A percentile compares a stretch with the other conserved stretches of the same genome.
These are phyloP conservation scores for Dryas iulia DNA, from an alignment of 1,140 invertebrate genomes.

Conservation along the genomic window DNA sequence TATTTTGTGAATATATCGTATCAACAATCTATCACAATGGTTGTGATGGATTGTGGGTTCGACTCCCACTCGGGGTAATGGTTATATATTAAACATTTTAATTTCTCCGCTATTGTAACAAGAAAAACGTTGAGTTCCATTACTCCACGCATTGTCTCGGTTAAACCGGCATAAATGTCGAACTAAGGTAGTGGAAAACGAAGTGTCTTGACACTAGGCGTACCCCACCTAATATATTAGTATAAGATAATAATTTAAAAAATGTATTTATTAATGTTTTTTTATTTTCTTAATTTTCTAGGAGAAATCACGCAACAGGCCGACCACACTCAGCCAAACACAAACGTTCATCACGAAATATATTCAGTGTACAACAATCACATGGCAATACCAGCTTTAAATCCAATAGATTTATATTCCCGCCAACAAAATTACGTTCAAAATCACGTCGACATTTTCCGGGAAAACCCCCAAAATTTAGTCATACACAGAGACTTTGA, in stretches of 20 bases:
- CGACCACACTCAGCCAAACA: slow-evolving; percentile 39
- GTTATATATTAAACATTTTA: no score
- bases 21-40: no score
- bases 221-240: background rate
- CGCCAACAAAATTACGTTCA: slow-evolving; percentile 55
- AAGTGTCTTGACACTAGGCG: background rate
- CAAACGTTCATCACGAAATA: slow-evolving; percentile 46
- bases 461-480: slow-evolving; percentile 69
- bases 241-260: no score
- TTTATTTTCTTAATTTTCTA: slow-evolving; percentile 35
- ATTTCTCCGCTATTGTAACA: no score
- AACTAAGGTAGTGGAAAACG: no score
- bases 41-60: no score
- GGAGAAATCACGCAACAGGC: slow-evolving; percentile 43
- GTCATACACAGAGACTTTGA: slow-evolving; percentile 64
- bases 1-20: no score
- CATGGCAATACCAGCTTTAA: slow-evolving; percentile 49
- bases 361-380: slow-evolving; percentile 59
- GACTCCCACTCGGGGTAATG: no score
- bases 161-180: no score
- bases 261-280: background rate
- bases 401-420: slow-evolving; percentile 58
- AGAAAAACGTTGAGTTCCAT: no score
- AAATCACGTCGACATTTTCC: slow-evolving; percentile 40
- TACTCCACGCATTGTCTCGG: no score